Percentiles rank a stretch among this genome's conserved stretches.
Evolutionary conservation across 92 coral and sea anemone genomes (phyloP).

Genomic region (Palythoa caribaeorum): DNA sequence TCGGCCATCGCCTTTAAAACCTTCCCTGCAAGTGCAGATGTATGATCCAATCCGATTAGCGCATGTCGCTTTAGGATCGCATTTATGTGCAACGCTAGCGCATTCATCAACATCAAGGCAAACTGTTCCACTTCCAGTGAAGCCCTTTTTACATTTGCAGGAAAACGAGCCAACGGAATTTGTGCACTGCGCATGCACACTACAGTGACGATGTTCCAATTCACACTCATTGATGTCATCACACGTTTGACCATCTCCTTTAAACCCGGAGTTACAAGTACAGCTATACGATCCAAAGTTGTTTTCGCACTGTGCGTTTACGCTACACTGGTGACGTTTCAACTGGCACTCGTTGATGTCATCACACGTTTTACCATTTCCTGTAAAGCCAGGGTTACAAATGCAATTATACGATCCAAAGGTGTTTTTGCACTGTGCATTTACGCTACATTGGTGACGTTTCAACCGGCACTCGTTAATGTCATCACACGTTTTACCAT

Average conservation of each 20-base stretch:
- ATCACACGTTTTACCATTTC: no score
- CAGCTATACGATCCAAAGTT: not conserved
- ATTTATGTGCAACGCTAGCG: conserved; percentile 5
- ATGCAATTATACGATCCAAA: no score
- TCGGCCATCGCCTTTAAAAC: conserved; percentile 54
- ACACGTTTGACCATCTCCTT: not conserved
- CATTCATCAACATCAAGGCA: conserved; percentile 57
- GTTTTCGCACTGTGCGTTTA: no score
- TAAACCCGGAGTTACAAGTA: not conserved
- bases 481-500: no score
- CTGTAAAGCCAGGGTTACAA: no score
- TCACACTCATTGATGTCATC: conserved; percentile 31
- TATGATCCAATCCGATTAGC: conserved; percentile 38
- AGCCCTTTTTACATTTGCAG: not conserved
- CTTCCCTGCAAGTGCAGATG: conserved; percentile 35
- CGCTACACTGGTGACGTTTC: no score
- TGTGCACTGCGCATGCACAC: not conserved
- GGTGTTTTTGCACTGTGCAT: no score
- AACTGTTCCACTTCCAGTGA: not conserved
- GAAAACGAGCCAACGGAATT: not conserved
- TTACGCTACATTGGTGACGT: no score
- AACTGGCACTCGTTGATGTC: no score
- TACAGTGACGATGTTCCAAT: not conserved
- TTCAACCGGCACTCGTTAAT: no score
- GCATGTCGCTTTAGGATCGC: conserved; percentile 49